A percentile compares a stretch with the other conserved stretches of the same genome.
Evolutionary conservation across 2,888 invertebrate genomes (phyloP).

Genomic region (Leptopilina drosophilae): DNA sequence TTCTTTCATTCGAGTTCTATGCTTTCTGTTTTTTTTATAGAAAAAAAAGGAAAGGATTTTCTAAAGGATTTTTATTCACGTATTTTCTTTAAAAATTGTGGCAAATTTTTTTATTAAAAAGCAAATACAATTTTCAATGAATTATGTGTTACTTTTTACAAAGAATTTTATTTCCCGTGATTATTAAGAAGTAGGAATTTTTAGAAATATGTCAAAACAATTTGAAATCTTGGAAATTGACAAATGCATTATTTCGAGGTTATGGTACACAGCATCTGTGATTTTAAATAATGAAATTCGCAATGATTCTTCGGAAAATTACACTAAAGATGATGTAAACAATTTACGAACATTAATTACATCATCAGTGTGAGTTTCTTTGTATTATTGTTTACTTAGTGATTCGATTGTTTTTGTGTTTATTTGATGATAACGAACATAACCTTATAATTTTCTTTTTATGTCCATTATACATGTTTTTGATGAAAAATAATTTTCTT

Average conservation of each 20-base stretch:
- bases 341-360: slow-evolving; percentile 48
- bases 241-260: slow-evolving; percentile 67
- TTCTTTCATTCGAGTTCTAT: too few relatives aligned
- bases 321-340: slow-evolving; percentile 49
- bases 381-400: not conserved
- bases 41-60: too few relatives aligned
- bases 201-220: slow-evolving; percentile 62
- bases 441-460: not conserved
- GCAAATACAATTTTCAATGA: slow-evolving; percentile 14
- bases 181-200: not conserved
- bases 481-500: not conserved
- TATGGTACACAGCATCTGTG: slow-evolving; percentile 70
- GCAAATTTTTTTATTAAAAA: too few relatives aligned
- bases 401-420: too few relatives aligned
- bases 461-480: not conserved
- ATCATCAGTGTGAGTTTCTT: slow-evolving; percentile 49
- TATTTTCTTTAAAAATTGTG: too few relatives aligned
- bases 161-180: not conserved
- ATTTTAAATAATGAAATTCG: slow-evolving; percentile 56
- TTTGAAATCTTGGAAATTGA: slow-evolving; percentile 59
- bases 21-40: too few relatives aligned
- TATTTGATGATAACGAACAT: not conserved
- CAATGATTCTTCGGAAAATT: slow-evolving; percentile 45
- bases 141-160: not conserved
- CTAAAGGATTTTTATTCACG: too few relatives aligned